Evolutionary conservation across 2,797 vertebrate species (phyloP).

Genomic region (Protonibea diacanthus): DNA sequence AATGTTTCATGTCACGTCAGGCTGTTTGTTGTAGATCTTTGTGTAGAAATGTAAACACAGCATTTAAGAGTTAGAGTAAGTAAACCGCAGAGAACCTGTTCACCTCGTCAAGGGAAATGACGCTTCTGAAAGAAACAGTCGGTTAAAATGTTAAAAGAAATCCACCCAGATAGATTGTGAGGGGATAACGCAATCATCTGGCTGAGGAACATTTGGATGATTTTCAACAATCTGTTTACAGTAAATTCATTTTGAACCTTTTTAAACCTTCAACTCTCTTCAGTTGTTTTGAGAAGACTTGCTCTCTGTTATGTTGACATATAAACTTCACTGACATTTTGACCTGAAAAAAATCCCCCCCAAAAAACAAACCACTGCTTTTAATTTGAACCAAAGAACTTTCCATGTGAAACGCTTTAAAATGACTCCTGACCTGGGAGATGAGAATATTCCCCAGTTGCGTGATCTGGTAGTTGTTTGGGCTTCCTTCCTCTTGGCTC

Average conservation of each 20-base stretch:
- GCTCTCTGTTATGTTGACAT: constrained; percentile 7
- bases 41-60: background rate
- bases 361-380: too few relatives aligned
- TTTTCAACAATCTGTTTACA: background rate
- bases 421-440: constrained; percentile 85
- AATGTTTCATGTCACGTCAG: background rate
- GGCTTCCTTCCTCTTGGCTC: constrained; percentile 85
- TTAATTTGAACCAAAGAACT: too few relatives aligned
- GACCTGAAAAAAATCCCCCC: background rate
- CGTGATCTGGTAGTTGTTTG: constrained; percentile 88
- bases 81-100: background rate
- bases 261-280: background rate
- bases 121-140: background rate
- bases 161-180: too few relatives aligned
- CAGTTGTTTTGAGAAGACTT: constrained; percentile 8
- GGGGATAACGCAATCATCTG: background rate
- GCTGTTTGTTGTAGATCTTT: background rate
- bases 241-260: background rate
- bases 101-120: background rate
- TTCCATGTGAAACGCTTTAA: background rate
- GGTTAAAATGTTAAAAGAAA: background rate
- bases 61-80: background rate
- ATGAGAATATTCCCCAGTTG: constrained; percentile 90
- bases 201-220: background rate
- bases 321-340: constrained; percentile 12